These are phyloP conservation scores for Thelaira solivaga DNA, from an alignment of 2,888 invertebrate genomes.

Conservation along the genomic window DNA sequence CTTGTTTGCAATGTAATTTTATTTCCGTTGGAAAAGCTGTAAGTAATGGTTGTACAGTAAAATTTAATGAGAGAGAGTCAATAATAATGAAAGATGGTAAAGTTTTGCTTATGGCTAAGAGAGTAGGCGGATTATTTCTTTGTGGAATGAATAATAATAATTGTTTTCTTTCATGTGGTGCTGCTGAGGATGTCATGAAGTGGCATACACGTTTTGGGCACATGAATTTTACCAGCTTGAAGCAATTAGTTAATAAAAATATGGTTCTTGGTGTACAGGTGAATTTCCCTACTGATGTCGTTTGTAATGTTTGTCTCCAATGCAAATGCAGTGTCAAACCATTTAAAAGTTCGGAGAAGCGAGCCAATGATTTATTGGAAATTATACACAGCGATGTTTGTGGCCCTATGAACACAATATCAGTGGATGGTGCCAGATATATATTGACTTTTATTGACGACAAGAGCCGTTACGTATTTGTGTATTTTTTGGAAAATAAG, in stretches of 20 bases:
- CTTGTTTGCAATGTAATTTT: neutral
- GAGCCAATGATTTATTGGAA: constrained; percentile 30
- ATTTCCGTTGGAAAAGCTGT: neutral
- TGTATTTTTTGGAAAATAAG: constrained; percentile 21
- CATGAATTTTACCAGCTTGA: neutral
- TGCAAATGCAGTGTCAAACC: constrained; percentile 35
- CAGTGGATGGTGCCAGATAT: constrained; percentile 57
- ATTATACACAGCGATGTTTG: constrained; percentile 49
- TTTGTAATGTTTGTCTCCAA: constrained; percentile 33
- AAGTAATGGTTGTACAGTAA: neutral
- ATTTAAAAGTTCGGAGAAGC: constrained; percentile 32
- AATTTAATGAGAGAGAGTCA: neutral
- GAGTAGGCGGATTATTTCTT: constrained; percentile 36
- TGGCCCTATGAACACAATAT: constrained; percentile 42
- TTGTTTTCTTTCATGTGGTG: neutral
- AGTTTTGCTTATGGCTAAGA: constrained; percentile 5
- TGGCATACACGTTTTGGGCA: constrained; percentile 22
- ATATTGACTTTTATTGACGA: constrained; percentile 62
- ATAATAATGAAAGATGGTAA: neutral
- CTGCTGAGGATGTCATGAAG: neutral
- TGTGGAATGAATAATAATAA: neutral
- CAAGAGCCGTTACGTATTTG: constrained; percentile 42
- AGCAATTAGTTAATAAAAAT: neutral
- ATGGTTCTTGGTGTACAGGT: constrained; percentile 31
- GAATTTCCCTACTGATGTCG: constrained; percentile 25